These are phyloP conservation scores for Hipposideros armiger DNA, from an alignment of 2,113 vertebrate species.

Conservation along the genomic window DNA sequence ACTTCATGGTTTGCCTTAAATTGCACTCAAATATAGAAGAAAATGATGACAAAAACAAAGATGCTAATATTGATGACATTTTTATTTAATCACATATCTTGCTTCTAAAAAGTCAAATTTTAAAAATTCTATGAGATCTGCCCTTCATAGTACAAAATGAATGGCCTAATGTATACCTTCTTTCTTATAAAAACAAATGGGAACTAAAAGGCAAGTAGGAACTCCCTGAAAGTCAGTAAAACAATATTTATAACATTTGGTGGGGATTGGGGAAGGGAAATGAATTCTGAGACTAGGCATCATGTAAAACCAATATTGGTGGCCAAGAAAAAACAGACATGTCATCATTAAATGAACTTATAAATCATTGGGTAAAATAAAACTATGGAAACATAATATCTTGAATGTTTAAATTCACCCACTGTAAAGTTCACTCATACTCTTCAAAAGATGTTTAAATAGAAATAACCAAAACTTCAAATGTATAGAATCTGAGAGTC, in stretches of 20 bases:
- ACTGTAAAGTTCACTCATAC: not conserved
- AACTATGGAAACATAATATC: not conserved
- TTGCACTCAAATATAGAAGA: not conserved
- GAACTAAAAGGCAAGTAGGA: not conserved
- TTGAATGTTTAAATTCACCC: not conserved
- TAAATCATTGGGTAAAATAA: not conserved
- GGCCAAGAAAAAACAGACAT: not conserved
- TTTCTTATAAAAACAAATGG: not conserved
- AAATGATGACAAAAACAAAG: not conserved
- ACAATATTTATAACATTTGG: not conserved
- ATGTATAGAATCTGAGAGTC: not conserved
- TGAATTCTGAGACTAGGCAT: not conserved
- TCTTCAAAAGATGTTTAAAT: not conserved
- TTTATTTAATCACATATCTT: not conserved
- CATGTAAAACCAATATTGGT: not conserved
- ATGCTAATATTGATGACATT: not conserved
- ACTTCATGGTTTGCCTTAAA: not conserved
- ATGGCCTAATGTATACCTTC: not conserved
- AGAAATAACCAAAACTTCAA: not conserved
- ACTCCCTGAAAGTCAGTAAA: not conserved
- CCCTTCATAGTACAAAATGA: conserved; percentile 1
- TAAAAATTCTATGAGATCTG: not conserved
- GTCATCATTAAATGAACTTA: not conserved
- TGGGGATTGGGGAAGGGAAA: not conserved
- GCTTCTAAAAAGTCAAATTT: conserved; percentile 7